phyloP scores from a whole-genome alignment of 1,140 invertebrate genomes.

The Camponotus vicinus region DNA sequence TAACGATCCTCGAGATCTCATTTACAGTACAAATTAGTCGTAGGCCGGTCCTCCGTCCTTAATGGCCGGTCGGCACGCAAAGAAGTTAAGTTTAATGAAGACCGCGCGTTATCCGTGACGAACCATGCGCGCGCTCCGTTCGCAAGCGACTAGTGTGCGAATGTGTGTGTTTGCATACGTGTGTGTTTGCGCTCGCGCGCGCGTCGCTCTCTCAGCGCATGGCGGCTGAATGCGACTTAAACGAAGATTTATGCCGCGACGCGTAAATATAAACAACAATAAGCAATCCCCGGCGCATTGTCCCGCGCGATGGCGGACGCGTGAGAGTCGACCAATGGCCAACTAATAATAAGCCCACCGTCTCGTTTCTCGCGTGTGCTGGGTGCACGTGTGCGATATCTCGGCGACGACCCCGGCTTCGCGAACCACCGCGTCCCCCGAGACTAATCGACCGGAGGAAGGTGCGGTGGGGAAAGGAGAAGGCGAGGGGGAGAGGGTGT shows the following conservation, averaged over 20 bases:
- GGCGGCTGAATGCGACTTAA: constrained; percentile 83
- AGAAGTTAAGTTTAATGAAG: constrained; percentile 84
- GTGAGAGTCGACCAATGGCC: constrained; percentile 71
- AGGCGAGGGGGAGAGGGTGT: constrained; percentile 20
- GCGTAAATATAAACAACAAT: constrained; percentile 86
- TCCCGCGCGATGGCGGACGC: constrained; percentile 70
- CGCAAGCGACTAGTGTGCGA: constrained; percentile 51
- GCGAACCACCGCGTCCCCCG: constrained; percentile 22
- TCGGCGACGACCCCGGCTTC: background rate
- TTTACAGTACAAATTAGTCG: constrained; percentile 85
- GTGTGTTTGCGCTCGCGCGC: background rate
- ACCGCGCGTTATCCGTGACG: constrained; percentile 84
- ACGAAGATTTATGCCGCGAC: constrained; percentile 85
- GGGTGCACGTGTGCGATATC: background rate
- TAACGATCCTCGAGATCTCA: constrained; percentile 82
- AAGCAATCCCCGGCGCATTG: constrained; percentile 83
- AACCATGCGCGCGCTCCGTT: constrained; percentile 69
- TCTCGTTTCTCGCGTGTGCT: background rate
- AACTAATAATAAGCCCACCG: constrained; percentile 78
- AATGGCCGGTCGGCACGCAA: constrained; percentile 83
- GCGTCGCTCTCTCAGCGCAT: constrained; percentile 45
- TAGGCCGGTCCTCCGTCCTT: constrained; percentile 79
- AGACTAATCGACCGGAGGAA: constrained; percentile 67
- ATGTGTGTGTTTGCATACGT: background rate
- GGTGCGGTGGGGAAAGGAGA: too few relatives aligned